Evolutionary conservation across 1,140 invertebrate genomes (phyloP).

Genomic region (Drosophila murphyi): DNA sequence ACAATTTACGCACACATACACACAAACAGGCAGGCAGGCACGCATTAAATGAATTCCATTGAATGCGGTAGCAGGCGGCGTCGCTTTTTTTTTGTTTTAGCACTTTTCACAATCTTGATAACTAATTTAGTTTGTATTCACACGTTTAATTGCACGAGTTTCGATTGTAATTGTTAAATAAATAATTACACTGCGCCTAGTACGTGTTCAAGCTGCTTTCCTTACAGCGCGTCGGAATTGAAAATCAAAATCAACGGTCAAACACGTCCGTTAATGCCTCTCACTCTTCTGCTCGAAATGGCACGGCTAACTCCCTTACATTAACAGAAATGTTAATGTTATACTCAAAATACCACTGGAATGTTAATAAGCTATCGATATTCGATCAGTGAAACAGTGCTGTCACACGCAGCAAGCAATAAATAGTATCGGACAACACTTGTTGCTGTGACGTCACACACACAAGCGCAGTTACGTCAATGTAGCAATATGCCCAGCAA

Average conservation of each 20-base stretch:
- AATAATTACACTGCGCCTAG: constrained; percentile 28
- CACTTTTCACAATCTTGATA: constrained; percentile 32
- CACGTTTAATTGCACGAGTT: constrained; percentile 45
- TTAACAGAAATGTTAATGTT: constrained; percentile 10
- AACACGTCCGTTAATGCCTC: constrained; percentile 55
- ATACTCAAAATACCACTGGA: constrained; percentile 18
- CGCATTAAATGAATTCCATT: constrained; percentile 24
- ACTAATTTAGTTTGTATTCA: constrained; percentile 1
- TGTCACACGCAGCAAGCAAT: constrained; percentile 32
- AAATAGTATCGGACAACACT: constrained; percentile 47
- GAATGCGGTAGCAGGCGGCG: constrained; percentile 26
- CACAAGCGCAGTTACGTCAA: constrained; percentile 72
- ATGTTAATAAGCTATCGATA: not conserved
- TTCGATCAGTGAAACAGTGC: constrained; percentile 36
- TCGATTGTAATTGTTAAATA: constrained; percentile 24
- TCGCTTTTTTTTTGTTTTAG: constrained; percentile 32
- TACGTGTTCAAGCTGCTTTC: constrained; percentile 44
- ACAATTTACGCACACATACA: constrained; percentile 42
- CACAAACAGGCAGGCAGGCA: constrained; percentile 19
- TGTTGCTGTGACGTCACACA: constrained; percentile 70
- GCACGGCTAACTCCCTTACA: constrained; percentile 1
- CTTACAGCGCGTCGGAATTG: constrained; percentile 56
- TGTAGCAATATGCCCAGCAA: constrained; percentile 74
- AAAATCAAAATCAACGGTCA: constrained; percentile 73
- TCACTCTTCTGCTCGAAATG: constrained; percentile 9